These are phyloP conservation scores for Panthera leo DNA, from an alignment of 2,113 vertebrate genomes.

Conservation along the genomic window DNA sequence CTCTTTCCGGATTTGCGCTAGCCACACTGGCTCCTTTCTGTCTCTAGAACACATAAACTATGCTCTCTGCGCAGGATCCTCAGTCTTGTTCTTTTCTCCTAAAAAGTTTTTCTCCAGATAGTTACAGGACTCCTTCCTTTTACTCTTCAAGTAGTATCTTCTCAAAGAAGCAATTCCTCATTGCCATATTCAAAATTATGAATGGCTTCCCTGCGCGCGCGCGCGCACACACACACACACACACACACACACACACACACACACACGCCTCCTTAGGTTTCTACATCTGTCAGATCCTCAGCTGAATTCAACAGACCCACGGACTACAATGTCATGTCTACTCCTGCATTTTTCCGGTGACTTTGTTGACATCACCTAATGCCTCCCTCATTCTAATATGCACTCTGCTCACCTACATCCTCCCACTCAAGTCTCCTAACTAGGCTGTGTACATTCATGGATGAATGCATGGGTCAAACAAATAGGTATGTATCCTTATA, in stretches of 20 bases:
- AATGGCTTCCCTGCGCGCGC: background rate
- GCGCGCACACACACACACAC: too few species aligned
- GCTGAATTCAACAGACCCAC: background rate
- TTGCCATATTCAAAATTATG: background rate
- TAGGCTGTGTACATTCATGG: background rate
- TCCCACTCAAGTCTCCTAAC: background rate
- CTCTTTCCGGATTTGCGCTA: background rate
- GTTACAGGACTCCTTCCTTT: background rate
- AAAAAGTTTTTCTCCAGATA: background rate
- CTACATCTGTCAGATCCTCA: background rate
- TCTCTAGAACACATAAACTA: background rate
- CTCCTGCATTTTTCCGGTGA: background rate
- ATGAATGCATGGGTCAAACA: background rate
- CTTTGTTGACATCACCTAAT: background rate
- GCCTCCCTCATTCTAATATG: background rate
- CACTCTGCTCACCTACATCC: background rate
- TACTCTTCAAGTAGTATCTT: background rate
- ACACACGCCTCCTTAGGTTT: background rate
- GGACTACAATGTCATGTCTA: background rate
- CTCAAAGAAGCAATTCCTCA: background rate
- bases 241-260: too few species aligned
- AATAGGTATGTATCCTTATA: background rate
- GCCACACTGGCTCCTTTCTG: rapidly evolving
- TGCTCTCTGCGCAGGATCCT: background rate
- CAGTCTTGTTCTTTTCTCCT: background rate